phyloP scores from a whole-genome alignment of 1,140 invertebrate species.

The Heliconius melpomene region DNA sequence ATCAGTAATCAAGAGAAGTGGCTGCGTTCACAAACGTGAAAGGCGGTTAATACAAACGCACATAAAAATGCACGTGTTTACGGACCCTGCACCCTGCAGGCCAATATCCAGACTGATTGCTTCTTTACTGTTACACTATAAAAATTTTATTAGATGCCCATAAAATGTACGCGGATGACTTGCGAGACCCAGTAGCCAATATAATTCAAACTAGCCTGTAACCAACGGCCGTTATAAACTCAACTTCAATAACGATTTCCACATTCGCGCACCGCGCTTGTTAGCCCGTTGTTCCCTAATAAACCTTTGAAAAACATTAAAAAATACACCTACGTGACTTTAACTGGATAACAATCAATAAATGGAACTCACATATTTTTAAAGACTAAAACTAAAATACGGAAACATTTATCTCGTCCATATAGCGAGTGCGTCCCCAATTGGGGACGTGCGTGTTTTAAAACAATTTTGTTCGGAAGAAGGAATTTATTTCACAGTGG shows the following conservation, averaged over 20 bases:
- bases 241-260: conserved; percentile 33
- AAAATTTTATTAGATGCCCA: conserved; percentile 77
- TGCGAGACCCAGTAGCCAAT: conserved; percentile 74
- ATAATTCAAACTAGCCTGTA: conserved; percentile 75
- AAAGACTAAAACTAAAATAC: conserved; percentile 12
- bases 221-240: conserved; percentile 65
- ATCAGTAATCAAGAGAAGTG: conserved; percentile 31
- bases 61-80: conserved; percentile 79
- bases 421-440: background rate
- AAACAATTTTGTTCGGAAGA: conserved; percentile 34
- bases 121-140: conserved; percentile 81
- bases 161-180: conserved; percentile 76
- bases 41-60: conserved; percentile 57
- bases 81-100: conserved; percentile 67
- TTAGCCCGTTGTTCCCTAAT: background rate
- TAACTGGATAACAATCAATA: conserved; percentile 12
- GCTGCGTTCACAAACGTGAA: conserved; percentile 44
- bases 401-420: conserved; percentile 16
- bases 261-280: background rate
- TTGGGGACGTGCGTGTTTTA: conserved; percentile 21
- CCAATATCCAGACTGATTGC: conserved; percentile 79
- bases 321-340: background rate
- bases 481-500: conserved; percentile 47
- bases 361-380: conserved; percentile 3
- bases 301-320: conserved; percentile 1